A percentile compares a stretch with the other conserved stretches of the same genome.
phyloP scores from a whole-genome alignment of 2,113 vertebrate species.

The Malaclemys terrapin region DNA sequence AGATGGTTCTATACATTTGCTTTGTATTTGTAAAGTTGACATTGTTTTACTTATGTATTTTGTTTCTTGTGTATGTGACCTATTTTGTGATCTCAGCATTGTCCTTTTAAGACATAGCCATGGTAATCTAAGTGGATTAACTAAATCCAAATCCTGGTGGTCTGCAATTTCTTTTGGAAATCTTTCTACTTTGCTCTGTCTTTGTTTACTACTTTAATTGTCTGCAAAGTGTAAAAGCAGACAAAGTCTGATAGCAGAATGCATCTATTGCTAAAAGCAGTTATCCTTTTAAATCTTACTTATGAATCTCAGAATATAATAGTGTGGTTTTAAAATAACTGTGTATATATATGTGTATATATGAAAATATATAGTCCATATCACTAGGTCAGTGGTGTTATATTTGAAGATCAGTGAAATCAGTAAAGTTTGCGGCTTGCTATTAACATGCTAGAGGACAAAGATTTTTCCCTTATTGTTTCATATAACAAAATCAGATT shows the following conservation, averaged over 20 bases:
- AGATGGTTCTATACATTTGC: neutral
- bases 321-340: rapidly evolving
- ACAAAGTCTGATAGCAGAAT: constrained; percentile 2
- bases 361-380: neutral
- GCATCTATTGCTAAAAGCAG: constrained; percentile 37
- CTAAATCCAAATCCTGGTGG: constrained; percentile 83
- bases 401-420: neutral
- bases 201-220: constrained; percentile 75
- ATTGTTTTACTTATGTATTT: constrained; percentile 49
- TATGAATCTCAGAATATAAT: neutral
- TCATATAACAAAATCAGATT: neutral
- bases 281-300: neutral
- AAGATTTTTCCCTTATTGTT: rapidly evolving
- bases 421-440: neutral
- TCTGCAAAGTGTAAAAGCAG: constrained; percentile 28
- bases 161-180: constrained; percentile 81
- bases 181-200: constrained; percentile 66
- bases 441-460: neutral
- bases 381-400: neutral
- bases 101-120: constrained; percentile 80
- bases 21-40: constrained; percentile 33
- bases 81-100: constrained; percentile 79
- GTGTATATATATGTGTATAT: neutral
- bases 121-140: constrained; percentile 86
- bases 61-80: constrained; percentile 72